Evolutionary conservation across 2,797 vertebrate genomes (phyloP).

Genomic region (Takifugu rubripes): DNA sequence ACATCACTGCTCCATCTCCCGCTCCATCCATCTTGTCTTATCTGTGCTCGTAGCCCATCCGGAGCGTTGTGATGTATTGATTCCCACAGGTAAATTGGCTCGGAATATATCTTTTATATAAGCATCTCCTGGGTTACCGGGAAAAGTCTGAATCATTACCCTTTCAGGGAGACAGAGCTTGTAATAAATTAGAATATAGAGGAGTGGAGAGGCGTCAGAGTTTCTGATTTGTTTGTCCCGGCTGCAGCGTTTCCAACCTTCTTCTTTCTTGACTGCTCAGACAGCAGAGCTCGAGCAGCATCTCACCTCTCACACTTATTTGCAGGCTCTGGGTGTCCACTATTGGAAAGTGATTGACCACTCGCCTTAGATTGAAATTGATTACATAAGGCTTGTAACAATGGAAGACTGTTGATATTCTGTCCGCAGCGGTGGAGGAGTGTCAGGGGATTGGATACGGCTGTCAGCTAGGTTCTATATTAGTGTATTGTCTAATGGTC

Average conservation of each 20-base stretch:
- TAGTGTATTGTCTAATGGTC: constrained; percentile 57
- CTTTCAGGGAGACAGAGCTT: constrained; percentile 50
- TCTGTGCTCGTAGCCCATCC: constrained; percentile 55
- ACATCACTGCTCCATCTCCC: constrained; percentile 12
- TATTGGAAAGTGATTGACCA: constrained; percentile 62
- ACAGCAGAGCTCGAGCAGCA: constrained; percentile 36
- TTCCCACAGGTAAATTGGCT: constrained; percentile 62
- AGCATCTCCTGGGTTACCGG: constrained; percentile 44
- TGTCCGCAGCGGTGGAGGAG: constrained; percentile 19
- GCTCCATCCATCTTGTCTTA: constrained; percentile 51
- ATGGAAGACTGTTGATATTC: constrained; percentile 60
- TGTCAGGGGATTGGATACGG: constrained; percentile 47
- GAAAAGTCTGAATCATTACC: constrained; percentile 58
- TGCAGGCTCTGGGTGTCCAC: constrained; percentile 46
- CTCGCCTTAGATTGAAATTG: constrained; percentile 70
- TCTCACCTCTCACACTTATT: constrained; percentile 44
- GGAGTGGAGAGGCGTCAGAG: constrained; percentile 49
- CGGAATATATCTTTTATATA: constrained; percentile 47
- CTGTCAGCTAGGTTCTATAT: constrained; percentile 60
- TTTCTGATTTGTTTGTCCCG: constrained; percentile 59
- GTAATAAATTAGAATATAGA: constrained; percentile 51
- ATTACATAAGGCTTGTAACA: constrained; percentile 66
- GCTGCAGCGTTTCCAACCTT: constrained; percentile 56
- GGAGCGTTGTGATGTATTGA: constrained; percentile 46
- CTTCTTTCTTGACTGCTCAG: constrained; percentile 31